Evolutionary conservation across 2,888 invertebrate species (phyloP).

Genomic region (Maniola hyperantus): DNA sequence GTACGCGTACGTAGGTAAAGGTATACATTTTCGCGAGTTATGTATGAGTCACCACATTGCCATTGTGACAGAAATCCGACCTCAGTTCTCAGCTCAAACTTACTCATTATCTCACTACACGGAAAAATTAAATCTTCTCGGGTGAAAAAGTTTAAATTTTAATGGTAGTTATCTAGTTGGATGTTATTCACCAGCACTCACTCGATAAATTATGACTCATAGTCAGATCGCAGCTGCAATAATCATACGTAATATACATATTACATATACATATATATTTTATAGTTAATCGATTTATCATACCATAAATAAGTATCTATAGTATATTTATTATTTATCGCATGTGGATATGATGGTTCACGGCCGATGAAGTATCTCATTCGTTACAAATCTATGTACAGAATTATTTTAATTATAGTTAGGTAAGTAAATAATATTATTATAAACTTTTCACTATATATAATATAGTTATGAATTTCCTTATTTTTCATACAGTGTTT

Average conservation of each 20-base stretch:
- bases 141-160: background rate
- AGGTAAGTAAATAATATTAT: too few relatives aligned
- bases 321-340: background rate
- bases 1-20: too few relatives aligned
- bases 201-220: conserved; percentile 1
- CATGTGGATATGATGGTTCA: conserved; percentile 24
- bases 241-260: background rate
- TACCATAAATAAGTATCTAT: background rate
- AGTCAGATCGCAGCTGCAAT: conserved; percentile 10
- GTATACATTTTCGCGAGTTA: too few relatives aligned
- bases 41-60: too few relatives aligned
- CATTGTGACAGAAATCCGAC: too few relatives aligned
- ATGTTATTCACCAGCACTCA: background rate
- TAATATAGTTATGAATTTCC: background rate
- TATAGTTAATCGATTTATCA: conserved; percentile 3
- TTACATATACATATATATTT: background rate
- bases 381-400: background rate
- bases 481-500: background rate
- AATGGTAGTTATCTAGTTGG: background rate
- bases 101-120: too few relatives aligned
- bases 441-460: background rate
- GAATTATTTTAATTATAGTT: too few relatives aligned
- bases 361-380: conserved; percentile 9
- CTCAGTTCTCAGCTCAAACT: too few relatives aligned
- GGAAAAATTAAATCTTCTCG: too few relatives aligned